Conservation (phyloP, 1,140 invertebrate genomes). For the Calycopis cecrops region DNA sequence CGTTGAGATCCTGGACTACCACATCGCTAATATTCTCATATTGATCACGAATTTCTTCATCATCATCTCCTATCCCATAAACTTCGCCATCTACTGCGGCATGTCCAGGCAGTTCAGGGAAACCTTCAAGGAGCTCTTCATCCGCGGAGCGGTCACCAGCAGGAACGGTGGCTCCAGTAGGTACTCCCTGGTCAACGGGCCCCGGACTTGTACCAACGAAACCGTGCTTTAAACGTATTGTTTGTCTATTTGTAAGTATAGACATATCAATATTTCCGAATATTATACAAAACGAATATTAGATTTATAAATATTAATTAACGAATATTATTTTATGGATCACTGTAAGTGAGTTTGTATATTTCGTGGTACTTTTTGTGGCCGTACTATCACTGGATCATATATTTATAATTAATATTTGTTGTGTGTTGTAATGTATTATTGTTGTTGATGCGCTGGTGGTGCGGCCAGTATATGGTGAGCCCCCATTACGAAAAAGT, state of each 20-base stretch:
- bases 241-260: slow-evolving; percentile 27
- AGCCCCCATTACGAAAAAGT: slow-evolving; percentile 66
- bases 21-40: slow-evolving; percentile 88
- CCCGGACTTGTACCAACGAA: slow-evolving; percentile 87
- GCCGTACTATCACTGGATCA: slow-evolving; percentile 12
- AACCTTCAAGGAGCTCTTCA: slow-evolving; percentile 93
- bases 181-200: slow-evolving; percentile 87
- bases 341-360: slow-evolving; percentile 17
- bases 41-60: slow-evolving; percentile 94
- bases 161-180: slow-evolving; percentile 82
- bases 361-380: slow-evolving; percentile 6
- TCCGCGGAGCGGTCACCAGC: slow-evolving; percentile 76
- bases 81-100: slow-evolving; percentile 97
- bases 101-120: slow-evolving; percentile 96
- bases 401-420: slow-evolving; percentile 16
- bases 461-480: slow-evolving; percentile 45
- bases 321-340: not conserved
- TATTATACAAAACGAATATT: no score
- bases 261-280: slow-evolving; percentile 28
- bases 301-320: slow-evolving; percentile 12
- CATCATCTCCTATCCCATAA: slow-evolving; percentile 92
- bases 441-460: slow-evolving; percentile 33
- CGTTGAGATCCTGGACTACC: slow-evolving; percentile 84
- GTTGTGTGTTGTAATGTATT: slow-evolving; percentile 16
- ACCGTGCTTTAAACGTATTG: slow-evolving; percentile 80